phyloP scores from a whole-genome alignment of 2,888 invertebrate genomes.

The Epinotia brunnichana region DNA sequence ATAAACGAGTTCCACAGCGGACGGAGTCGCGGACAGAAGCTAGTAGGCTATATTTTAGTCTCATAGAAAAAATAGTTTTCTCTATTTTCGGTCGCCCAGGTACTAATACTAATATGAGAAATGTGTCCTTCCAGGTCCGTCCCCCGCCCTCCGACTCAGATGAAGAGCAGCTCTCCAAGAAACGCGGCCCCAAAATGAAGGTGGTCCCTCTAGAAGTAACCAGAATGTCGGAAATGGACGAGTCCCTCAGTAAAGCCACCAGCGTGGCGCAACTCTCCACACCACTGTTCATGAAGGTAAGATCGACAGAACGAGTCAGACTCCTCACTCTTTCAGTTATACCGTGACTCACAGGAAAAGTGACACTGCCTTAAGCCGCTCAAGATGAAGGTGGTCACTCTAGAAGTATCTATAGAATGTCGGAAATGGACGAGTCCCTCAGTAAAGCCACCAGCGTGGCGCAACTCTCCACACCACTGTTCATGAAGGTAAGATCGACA shows the following conservation, averaged over 20 bases:
- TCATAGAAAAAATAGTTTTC: too few relatives aligned
- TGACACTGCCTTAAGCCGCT: too few relatives aligned
- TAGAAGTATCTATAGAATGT: constrained; percentile 52
- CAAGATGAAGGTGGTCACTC: constrained; percentile 57
- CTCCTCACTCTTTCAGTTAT: too few relatives aligned
- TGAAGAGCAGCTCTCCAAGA: constrained; percentile 61
- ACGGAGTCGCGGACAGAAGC: too few relatives aligned
- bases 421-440: constrained; percentile 65
- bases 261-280: constrained; percentile 74
- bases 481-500: constrained; percentile 69
- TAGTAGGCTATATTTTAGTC: too few relatives aligned
- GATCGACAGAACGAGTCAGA: not conserved
- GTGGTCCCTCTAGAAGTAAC: constrained; percentile 56
- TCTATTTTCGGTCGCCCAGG: too few relatives aligned
- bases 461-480: constrained; percentile 70
- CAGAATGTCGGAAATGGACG: constrained; percentile 60
- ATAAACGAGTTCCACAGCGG: too few relatives aligned
- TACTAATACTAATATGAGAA: too few relatives aligned
- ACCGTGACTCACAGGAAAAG: too few relatives aligned
- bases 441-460: constrained; percentile 70
- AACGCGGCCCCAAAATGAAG: constrained; percentile 59
- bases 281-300: constrained; percentile 75
- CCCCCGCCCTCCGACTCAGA: constrained; percentile 76
- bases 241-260: constrained; percentile 64
- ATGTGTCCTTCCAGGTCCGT: constrained; percentile 58